Conservation (phyloP, 2,113 vertebrate genomes). For the Turdus rufiventris region DNA sequence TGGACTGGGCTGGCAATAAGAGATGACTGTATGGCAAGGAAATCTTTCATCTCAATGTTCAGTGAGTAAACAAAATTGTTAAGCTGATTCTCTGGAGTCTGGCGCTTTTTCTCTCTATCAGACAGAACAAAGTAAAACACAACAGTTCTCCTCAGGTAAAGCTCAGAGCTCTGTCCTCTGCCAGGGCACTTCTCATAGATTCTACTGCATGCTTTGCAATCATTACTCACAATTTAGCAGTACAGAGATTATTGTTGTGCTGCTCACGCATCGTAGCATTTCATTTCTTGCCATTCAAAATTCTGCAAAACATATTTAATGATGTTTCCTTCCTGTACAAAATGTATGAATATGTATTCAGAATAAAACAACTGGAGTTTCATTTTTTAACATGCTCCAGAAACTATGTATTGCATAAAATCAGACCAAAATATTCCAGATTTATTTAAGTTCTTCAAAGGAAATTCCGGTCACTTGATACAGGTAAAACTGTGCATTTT, state of each 20-base stretch:
- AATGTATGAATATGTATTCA: not conserved
- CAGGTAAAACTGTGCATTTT: not conserved
- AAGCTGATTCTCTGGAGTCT: not conserved
- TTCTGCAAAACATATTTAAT: not conserved
- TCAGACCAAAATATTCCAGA: not conserved
- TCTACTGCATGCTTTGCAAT: not conserved
- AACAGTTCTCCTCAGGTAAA: not conserved
- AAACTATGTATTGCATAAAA: not conserved
- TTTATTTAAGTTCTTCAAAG: not conserved
- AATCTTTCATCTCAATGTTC: conserved; percentile 16
- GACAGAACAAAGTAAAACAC: conserved; percentile 20
- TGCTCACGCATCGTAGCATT: rapidly evolving
- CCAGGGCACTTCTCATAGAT: not conserved
- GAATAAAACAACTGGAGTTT: not conserved
- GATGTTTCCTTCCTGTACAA: not conserved
- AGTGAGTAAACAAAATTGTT: not conserved
- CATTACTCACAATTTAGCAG: not conserved
- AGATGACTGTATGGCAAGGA: not conserved
- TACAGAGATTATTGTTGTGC: not conserved
- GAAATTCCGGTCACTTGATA: not conserved
- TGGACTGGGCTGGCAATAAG: not conserved
- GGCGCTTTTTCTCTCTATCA: not conserved
- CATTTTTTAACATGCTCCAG: not conserved
- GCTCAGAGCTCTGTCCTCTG: not conserved
- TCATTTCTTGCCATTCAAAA: not conserved